phyloP scores from a whole-genome alignment of 2,113 vertebrate species.

The Hippopotamus amphibius region DNA sequence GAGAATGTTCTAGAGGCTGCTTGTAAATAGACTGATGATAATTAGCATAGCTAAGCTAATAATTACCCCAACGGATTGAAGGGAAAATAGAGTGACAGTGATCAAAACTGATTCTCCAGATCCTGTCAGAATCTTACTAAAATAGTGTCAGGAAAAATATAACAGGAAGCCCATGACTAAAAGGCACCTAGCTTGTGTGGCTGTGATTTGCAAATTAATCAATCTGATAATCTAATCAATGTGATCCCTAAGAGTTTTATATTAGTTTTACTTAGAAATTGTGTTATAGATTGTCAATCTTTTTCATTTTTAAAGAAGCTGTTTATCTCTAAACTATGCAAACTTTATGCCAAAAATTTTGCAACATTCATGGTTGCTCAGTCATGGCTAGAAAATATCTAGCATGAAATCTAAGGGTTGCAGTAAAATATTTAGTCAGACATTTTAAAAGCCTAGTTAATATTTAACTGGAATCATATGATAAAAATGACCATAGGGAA shows the following conservation, averaged over 20 bases:
- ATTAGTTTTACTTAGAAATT: constrained; percentile 23
- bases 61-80: constrained; percentile 38
- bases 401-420: not conserved
- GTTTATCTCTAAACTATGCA: constrained; percentile 26
- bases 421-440: not conserved
- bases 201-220: constrained; percentile 45
- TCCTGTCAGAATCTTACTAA: constrained; percentile 60
- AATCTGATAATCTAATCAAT: not conserved
- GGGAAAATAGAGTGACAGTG: constrained; percentile 40
- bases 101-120: constrained; percentile 63
- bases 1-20: constrained; percentile 12
- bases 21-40: constrained; percentile 43
- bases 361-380: not conserved
- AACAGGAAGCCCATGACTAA: not conserved
- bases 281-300: not conserved
- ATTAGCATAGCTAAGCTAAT: constrained; percentile 49
- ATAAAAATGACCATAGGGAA: not conserved
- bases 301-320: not conserved
- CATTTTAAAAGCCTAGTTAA: constrained; percentile 37
- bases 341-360: constrained; percentile 25
- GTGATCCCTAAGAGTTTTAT: not conserved
- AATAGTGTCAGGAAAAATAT: not conserved
- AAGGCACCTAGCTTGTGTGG: not conserved
- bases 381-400: not conserved
- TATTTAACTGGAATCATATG: constrained; percentile 7